phyloP scores from a whole-genome alignment of 2,113 vertebrate genomes.

The Lampris megalopsis region DNA sequence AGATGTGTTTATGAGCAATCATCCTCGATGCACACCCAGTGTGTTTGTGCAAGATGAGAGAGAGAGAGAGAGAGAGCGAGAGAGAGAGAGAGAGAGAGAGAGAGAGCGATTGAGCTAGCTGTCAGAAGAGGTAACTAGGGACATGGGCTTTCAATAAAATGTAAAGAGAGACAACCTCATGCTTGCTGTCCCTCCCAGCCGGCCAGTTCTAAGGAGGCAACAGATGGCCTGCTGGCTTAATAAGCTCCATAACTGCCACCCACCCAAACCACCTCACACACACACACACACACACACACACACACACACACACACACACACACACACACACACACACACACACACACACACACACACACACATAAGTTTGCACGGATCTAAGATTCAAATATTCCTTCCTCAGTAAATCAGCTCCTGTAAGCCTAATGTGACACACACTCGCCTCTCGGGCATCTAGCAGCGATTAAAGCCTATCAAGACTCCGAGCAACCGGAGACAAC shows the following conservation, averaged over 20 bases:
- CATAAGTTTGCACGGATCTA: slow-evolving; percentile 8
- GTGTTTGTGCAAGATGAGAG: slow-evolving; percentile 3
- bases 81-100: not conserved
- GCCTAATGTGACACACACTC: too few relatives aligned
- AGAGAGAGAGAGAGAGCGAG: not conserved
- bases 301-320: too few relatives aligned
- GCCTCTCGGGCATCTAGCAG: too few relatives aligned
- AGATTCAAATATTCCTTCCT: not conserved
- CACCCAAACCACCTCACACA: not conserved
- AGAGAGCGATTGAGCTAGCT: not conserved
- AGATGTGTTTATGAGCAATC: too few relatives aligned
- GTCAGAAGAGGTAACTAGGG: slow-evolving; percentile 28
- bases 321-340: slow-evolving; percentile 17
- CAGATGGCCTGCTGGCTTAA: slow-evolving; percentile 74
- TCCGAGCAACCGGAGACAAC: too few relatives aligned
- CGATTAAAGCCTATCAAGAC: too few relatives aligned
- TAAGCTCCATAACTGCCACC: slow-evolving; percentile 43
- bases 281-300: slow-evolving; percentile 13
- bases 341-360: slow-evolving; percentile 15
- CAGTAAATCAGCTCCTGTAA: too few relatives aligned
- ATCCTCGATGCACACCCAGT: not conserved
- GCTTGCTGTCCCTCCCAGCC: slow-evolving; percentile 50
- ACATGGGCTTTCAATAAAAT: slow-evolving; percentile 53
- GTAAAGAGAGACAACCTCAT: slow-evolving; percentile 54
- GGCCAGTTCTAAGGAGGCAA: slow-evolving; percentile 58